These are phyloP conservation scores for Poeciliopsis turrubarensis DNA, from an alignment of 2,113 vertebrate species.

Conservation along the genomic window DNA sequence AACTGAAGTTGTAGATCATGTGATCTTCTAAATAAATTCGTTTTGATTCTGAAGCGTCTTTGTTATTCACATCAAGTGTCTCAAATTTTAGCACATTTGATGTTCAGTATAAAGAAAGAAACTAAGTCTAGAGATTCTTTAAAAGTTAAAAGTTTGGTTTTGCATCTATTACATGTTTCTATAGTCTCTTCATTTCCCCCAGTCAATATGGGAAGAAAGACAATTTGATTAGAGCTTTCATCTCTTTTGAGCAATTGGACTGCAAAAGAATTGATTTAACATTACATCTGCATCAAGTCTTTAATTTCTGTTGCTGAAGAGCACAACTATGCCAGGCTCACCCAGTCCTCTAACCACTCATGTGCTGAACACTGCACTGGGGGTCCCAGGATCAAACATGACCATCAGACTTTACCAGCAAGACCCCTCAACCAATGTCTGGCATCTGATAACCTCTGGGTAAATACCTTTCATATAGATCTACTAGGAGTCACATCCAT, in stretches of 20 bases:
- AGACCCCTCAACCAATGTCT: conserved; percentile 56
- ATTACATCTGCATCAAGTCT: background rate
- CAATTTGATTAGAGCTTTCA: background rate
- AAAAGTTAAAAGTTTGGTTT: background rate
- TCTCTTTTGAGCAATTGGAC: background rate
- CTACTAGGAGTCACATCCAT: background rate
- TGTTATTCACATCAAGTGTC: background rate
- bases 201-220: background rate
- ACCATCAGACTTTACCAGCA: conserved; percentile 68
- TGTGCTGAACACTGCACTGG: conserved; percentile 76
- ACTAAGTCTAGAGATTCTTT: background rate
- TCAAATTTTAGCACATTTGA: background rate
- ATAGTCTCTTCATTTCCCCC: background rate
- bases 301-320: conserved; percentile 40
- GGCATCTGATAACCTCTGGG: conserved; percentile 74
- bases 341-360: conserved; percentile 78
- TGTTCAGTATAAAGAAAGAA: too few species aligned
- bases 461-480: conserved; percentile 55
- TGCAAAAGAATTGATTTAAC: background rate
- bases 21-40: background rate
- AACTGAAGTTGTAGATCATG: background rate
- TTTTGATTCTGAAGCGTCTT: background rate
- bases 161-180: background rate
- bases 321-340: conserved; percentile 61
- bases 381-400: conserved; percentile 76